Evolutionary conservation across 2,113 vertebrate genomes (phyloP).

Genomic region (Cryptomyrus ogoouensis): DNA sequence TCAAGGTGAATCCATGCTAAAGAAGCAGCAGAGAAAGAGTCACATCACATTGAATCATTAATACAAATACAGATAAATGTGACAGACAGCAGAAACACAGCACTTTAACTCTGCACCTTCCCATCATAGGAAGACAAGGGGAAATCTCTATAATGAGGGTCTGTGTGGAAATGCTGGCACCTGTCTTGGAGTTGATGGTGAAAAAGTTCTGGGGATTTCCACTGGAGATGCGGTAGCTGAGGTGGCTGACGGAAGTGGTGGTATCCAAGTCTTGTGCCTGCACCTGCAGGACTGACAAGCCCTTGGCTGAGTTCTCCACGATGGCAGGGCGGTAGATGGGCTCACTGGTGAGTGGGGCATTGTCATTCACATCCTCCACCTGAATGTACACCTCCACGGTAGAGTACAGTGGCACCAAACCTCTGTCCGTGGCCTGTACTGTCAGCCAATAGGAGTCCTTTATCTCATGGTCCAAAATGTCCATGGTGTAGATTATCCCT

Average conservation of each 20-base stretch:
- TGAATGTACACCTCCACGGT: slow-evolving; percentile 89
- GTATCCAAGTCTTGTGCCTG: slow-evolving; percentile 89
- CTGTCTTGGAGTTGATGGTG: slow-evolving; percentile 85
- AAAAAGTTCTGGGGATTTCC: slow-evolving; percentile 99
- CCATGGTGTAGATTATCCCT: slow-evolving; percentile 89
- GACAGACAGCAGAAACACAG: no score
- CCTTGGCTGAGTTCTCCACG: slow-evolving; percentile 92
- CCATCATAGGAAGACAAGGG: background rate
- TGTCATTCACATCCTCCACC: slow-evolving; percentile 93
- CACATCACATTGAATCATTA: background rate
- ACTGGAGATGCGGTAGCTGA: slow-evolving; percentile 85
- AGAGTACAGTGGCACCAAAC: slow-evolving; percentile 74
- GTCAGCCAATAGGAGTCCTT: slow-evolving; percentile 89
- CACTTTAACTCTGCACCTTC: no score
- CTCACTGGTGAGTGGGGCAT: slow-evolving; percentile 87
- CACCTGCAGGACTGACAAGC: slow-evolving; percentile 85
- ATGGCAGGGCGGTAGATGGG: slow-evolving; percentile 85
- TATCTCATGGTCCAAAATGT: slow-evolving; percentile 84
- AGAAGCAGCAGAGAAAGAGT: background rate
- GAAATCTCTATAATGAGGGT: background rate
- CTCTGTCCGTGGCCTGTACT: slow-evolving; percentile 79
- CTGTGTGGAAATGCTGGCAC: slow-evolving; percentile 49
- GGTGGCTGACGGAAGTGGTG: slow-evolving; percentile 63
- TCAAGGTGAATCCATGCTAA: background rate
- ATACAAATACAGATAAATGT: background rate